phyloP scores from a whole-genome alignment of 2,888 invertebrate genomes.

The Xanthia icteritia region DNA sequence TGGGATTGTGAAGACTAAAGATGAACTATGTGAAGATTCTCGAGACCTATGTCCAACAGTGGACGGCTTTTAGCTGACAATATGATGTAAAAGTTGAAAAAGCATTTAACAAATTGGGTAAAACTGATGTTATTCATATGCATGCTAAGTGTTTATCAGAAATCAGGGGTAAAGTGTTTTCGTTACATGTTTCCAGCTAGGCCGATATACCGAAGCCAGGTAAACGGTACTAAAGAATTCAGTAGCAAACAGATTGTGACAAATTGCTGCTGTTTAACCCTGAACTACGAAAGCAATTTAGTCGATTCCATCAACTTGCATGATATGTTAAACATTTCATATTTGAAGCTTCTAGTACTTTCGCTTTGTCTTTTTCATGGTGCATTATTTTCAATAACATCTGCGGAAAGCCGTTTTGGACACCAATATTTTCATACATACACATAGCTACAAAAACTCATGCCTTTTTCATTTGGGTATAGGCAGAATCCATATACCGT shows the following conservation, averaged over 20 bases:
- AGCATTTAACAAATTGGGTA: background rate
- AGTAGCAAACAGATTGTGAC: slow-evolving; percentile 25
- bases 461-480: background rate
- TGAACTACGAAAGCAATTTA: slow-evolving; percentile 31
- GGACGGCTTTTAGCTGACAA: background rate
- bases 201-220: background rate
- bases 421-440: background rate
- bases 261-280: slow-evolving; percentile 13
- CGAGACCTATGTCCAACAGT: background rate
- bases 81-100: background rate
- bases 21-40: background rate
- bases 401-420: background rate
- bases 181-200: slow-evolving; percentile 13
- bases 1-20: too few species aligned
- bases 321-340: slow-evolving; percentile 2
- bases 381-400: background rate
- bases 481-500: background rate
- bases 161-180: background rate
- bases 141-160: background rate
- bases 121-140: background rate
- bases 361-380: background rate
- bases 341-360: background rate
- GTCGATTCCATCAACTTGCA: background rate
- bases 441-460: background rate
- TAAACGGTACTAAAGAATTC: slow-evolving; percentile 54